These are phyloP conservation scores for Emmelina monodactyla DNA, from an alignment of 2,888 invertebrate genomes.

Conservation along the genomic window DNA sequence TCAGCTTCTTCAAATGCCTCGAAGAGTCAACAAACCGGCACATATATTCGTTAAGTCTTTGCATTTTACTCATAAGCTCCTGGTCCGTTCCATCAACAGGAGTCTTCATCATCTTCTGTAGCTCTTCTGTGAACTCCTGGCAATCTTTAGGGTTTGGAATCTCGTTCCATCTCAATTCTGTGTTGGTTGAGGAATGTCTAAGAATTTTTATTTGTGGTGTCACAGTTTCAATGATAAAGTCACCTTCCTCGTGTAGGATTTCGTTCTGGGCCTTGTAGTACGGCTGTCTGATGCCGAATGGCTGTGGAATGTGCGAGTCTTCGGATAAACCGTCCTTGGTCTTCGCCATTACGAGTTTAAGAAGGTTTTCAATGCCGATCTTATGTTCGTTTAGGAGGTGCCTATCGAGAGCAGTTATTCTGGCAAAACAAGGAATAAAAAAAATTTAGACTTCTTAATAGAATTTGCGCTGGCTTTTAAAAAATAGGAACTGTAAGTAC, in stretches of 20 bases:
- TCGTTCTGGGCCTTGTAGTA: conserved; percentile 37
- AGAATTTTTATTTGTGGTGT: conserved; percentile 43
- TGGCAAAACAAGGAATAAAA: too few relatives aligned
- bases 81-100: conserved; percentile 20
- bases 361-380: conserved; percentile 40
- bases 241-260: conserved; percentile 37
- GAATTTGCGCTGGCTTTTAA: too few relatives aligned
- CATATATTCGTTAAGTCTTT: conserved; percentile 45
- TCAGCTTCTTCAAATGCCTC: conserved; percentile 39
- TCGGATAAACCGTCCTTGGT: conserved; percentile 42
- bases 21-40: conserved; percentile 48
- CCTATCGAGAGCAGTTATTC: conserved; percentile 50
- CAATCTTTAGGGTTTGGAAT: conserved; percentile 30
- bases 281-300: conserved; percentile 28
- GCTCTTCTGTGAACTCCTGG: conserved; percentile 26
- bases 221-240: conserved; percentile 43
- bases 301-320: conserved; percentile 13
- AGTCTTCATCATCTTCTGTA: conserved; percentile 31
- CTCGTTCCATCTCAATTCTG: conserved; percentile 32
- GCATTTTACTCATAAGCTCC: conserved; percentile 38
- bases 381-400: conserved; percentile 50
- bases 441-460: too few relatives aligned
- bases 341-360: conserved; percentile 49
- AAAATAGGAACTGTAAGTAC: too few relatives aligned
- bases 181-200: conserved; percentile 38